Conservation (phyloP, 2,797 vertebrate species). For the Oreochromis mossambicus region DNA sequence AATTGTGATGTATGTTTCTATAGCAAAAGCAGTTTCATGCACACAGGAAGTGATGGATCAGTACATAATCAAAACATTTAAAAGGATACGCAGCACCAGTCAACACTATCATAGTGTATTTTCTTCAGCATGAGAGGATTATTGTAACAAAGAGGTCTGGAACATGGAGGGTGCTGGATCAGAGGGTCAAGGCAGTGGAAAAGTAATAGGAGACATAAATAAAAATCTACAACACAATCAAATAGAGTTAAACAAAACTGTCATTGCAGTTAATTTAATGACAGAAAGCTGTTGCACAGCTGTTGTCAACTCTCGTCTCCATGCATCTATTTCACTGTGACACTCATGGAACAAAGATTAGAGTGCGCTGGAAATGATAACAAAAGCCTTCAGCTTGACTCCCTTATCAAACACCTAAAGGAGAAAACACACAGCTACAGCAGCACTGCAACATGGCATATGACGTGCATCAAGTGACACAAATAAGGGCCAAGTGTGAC, state of each 20-base stretch:
- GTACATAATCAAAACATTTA: background rate
- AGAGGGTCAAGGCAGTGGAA: accelerated
- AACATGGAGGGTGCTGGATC: background rate
- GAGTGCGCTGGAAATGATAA: background rate
- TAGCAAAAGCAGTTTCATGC: accelerated
- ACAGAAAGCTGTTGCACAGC: background rate
- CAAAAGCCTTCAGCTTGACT: background rate
- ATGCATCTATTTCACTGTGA: background rate
- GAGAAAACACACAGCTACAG: background rate
- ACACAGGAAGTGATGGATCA: background rate
- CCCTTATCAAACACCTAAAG: background rate
- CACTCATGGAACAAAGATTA: background rate
- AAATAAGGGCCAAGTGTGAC: accelerated
- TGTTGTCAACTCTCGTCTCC: background rate
- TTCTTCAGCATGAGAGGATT: background rate
- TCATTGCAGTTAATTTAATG: background rate
- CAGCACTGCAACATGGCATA: background rate
- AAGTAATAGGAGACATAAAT: background rate
- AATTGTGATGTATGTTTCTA: background rate
- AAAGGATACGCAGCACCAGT: background rate
- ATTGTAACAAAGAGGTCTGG: accelerated
- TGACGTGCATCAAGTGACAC: background rate
- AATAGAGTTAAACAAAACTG: background rate
- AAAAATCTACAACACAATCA: background rate
- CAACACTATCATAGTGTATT: background rate